Conservation (phyloP, 2,113 vertebrate genomes). For the Syngnathus typhle region DNA sequence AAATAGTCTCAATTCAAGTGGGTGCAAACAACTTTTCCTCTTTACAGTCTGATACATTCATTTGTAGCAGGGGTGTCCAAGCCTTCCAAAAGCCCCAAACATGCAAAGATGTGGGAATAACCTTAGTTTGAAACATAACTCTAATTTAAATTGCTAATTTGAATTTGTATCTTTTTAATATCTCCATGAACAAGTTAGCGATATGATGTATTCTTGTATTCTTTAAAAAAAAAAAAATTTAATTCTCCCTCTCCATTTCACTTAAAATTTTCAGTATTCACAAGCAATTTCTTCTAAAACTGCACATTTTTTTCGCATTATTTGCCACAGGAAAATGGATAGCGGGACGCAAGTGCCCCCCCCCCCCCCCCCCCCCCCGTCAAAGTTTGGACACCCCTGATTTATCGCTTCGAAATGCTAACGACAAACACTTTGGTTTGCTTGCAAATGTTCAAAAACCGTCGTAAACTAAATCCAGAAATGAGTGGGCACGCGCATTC, state of each 20-base stretch:
- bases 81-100: background rate
- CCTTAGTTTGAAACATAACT: too few species aligned
- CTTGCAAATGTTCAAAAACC: conserved; percentile 49
- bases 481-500: conserved; percentile 7
- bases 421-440: conserved; percentile 71
- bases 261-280: too few species aligned
- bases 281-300: too few species aligned
- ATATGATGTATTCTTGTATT: too few species aligned
- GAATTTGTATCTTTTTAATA: too few species aligned
- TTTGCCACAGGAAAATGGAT: too few species aligned
- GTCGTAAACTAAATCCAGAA: conserved; percentile 18
- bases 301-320: too few species aligned
- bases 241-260: too few species aligned
- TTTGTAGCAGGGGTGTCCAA: conserved; percentile 19
- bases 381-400: background rate
- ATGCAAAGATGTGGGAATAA: background rate
- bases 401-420: conserved; percentile 10
- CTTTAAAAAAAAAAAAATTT: too few species aligned
- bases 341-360: background rate
- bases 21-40: conserved; percentile 59
- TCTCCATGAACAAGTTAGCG: too few species aligned
- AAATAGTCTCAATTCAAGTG: conserved; percentile 55
- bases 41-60: conserved; percentile 57
- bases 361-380: too few species aligned
- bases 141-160: too few species aligned